Percentiles rank a stretch among this genome's conserved stretches.
Evolutionary conservation across 2,797 vertebrate species (phyloP).

Genomic region (Bufotes viridis): DNA sequence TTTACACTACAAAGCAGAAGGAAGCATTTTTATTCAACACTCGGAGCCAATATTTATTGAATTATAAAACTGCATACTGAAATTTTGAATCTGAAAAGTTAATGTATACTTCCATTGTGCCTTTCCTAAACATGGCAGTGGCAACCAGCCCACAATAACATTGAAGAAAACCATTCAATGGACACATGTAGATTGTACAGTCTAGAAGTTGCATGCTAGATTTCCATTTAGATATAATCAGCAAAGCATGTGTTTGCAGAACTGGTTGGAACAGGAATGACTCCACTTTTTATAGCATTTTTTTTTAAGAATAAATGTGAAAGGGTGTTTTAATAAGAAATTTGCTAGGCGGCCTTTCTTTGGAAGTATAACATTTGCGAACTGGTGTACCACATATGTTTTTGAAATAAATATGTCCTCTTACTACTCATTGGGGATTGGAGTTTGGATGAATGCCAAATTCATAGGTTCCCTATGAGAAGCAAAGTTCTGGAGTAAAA

Average conservation of each 20-base stretch:
- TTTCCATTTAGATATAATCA: constrained; percentile 66
- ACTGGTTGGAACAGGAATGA: constrained; percentile 62
- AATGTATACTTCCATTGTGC: constrained; percentile 58
- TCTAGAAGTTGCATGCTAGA: constrained; percentile 63
- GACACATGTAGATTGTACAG: constrained; percentile 61
- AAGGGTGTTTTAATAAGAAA: constrained; percentile 56
- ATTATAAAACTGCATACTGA: constrained; percentile 53
- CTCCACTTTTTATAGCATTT: constrained; percentile 65
- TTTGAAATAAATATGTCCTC: constrained; percentile 66
- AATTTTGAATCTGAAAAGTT: constrained; percentile 60
- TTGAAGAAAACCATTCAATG: constrained; percentile 63
- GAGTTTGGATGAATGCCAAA: constrained; percentile 65
- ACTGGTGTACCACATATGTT: constrained; percentile 65
- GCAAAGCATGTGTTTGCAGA: constrained; percentile 69
- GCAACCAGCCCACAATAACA: constrained; percentile 67
- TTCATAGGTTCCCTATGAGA: constrained; percentile 51
- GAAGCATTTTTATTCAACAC: constrained; percentile 30
- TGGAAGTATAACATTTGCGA: constrained; percentile 69
- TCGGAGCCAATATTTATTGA: constrained; percentile 59
- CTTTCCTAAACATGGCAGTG: constrained; percentile 47
- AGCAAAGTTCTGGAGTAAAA: constrained; percentile 64
- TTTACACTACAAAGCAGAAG: constrained; percentile 50
- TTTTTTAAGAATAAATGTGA: constrained; percentile 60
- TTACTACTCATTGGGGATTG: constrained; percentile 62
- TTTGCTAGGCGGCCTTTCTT: constrained; percentile 67